phyloP scores from a whole-genome alignment of 30 jellyfish, hydroid and myxozoan species.

The Nemopilema nomurai region DNA sequence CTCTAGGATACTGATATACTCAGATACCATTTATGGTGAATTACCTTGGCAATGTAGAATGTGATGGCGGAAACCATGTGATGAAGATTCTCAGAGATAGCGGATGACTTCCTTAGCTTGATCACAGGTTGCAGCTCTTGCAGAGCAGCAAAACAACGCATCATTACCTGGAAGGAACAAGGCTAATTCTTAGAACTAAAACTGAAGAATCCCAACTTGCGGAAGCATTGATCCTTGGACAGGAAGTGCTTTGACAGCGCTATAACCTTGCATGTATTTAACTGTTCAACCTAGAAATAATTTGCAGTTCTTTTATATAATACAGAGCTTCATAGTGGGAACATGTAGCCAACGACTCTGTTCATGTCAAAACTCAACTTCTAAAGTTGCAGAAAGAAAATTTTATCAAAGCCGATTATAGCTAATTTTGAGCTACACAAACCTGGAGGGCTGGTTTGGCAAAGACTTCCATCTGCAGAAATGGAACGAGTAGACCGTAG shows the following conservation, averaged over 20 bases:
- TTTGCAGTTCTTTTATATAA: too few species aligned
- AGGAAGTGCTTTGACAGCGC: too few species aligned
- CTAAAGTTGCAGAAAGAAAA: not conserved
- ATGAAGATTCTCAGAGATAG: constrained; percentile 65
- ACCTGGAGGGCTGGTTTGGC: constrained; percentile 79
- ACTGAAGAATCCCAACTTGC: too few species aligned
- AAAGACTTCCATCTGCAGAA: constrained; percentile 69
- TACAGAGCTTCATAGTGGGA: too few species aligned
- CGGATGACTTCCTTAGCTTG: constrained; percentile 47
- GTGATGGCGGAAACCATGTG: constrained; percentile 78
- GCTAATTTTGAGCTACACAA: too few species aligned
- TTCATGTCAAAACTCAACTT: too few species aligned
- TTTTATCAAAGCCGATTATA: too few species aligned
- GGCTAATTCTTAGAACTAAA: not conserved
- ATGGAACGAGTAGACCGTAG: constrained; percentile 86
- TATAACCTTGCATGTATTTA: too few species aligned
- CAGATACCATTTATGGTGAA: not conserved
- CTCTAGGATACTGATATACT: not conserved
- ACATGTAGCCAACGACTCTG: too few species aligned
- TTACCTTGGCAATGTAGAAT: constrained; percentile 71
- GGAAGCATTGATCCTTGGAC: too few species aligned
- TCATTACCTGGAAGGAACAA: constrained; percentile 9
- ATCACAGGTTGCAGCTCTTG: constrained; percentile 66
- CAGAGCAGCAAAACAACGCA: constrained; percentile 67
- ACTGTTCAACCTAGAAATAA: too few species aligned